Percentiles rank a stretch among this genome's conserved stretches.
Evolutionary conservation across 2,888 invertebrate genomes (phyloP).

Genomic region (Tridacna gigas): DNA sequence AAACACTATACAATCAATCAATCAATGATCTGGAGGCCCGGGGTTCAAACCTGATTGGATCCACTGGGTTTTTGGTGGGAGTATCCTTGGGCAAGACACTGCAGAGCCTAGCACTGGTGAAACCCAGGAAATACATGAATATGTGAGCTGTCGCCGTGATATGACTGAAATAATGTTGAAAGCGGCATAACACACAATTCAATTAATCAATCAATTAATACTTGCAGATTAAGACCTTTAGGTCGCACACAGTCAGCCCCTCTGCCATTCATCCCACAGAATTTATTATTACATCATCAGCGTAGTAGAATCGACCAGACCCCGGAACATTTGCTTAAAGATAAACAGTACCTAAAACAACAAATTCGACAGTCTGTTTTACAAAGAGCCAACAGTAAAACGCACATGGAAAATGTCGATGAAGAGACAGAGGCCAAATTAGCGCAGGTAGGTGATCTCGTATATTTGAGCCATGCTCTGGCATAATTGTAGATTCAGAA

Average conservation of each 20-base stretch:
- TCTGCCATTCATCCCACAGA: slow-evolving; percentile 90
- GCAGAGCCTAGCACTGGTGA: no score
- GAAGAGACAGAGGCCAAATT: slow-evolving; percentile 85
- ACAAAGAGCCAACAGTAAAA: slow-evolving; percentile 90
- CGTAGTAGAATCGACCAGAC: slow-evolving; percentile 67
- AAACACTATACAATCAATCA: no score
- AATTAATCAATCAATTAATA: no score
- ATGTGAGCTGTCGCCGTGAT: no score
- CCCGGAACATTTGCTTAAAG: slow-evolving; percentile 87
- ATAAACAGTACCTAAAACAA: slow-evolving; percentile 85
- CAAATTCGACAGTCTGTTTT: slow-evolving; percentile 95
- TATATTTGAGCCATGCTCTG: not conserved
- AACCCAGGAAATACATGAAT: no score
- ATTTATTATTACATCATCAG: slow-evolving; percentile 77
- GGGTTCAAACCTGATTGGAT: no score
- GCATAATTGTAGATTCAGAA: no score
- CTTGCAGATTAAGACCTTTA: slow-evolving; percentile 91
- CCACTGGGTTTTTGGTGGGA: no score
- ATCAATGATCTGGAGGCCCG: no score
- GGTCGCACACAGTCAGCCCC: slow-evolving; percentile 98
- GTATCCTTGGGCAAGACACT: no score
- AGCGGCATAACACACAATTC: no score
- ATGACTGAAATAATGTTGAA: no score
- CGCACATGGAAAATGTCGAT: slow-evolving; percentile 86
- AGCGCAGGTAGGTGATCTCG: slow-evolving; percentile 74